Conservation (phyloP, 2,113 vertebrate species). For the Smithornis capensis region DNA sequence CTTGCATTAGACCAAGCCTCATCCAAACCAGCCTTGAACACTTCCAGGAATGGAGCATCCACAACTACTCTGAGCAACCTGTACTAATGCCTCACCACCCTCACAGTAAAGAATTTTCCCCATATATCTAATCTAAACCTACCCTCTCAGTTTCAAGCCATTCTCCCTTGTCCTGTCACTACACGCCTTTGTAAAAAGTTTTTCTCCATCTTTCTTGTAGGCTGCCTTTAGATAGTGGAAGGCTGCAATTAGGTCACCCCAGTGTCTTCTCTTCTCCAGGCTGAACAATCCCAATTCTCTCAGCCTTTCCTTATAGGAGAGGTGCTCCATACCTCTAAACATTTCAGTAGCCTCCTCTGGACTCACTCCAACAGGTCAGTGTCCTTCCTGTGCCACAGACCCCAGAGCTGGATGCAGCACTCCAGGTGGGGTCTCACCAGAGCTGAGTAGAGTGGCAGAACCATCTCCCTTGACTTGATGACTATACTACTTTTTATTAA, state of each 20-base stretch:
- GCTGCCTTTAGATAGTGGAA: background rate
- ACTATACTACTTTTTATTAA: background rate
- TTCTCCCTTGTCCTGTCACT: background rate
- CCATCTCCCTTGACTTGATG: background rate
- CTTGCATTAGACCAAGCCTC: background rate
- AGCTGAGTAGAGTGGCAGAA: background rate
- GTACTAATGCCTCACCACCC: background rate
- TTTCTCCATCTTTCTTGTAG: background rate
- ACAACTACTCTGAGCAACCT: background rate
- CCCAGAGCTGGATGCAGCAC: background rate
- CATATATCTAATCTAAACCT: background rate
- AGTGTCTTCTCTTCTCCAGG: background rate
- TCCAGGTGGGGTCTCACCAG: background rate
- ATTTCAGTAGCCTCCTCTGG: background rate
- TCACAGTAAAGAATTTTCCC: background rate
- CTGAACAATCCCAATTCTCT: background rate
- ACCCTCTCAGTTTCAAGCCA: background rate
- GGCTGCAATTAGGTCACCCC: background rate
- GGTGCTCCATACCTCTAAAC: background rate
- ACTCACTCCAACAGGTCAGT: background rate
- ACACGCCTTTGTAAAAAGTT: background rate
- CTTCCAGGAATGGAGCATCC: background rate
- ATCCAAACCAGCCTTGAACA: background rate
- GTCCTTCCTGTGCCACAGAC: background rate
- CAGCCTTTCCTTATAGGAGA: background rate